Evolutionary conservation across 2,797 vertebrate species (phyloP).

Genomic region (Spatula versicolor): DNA sequence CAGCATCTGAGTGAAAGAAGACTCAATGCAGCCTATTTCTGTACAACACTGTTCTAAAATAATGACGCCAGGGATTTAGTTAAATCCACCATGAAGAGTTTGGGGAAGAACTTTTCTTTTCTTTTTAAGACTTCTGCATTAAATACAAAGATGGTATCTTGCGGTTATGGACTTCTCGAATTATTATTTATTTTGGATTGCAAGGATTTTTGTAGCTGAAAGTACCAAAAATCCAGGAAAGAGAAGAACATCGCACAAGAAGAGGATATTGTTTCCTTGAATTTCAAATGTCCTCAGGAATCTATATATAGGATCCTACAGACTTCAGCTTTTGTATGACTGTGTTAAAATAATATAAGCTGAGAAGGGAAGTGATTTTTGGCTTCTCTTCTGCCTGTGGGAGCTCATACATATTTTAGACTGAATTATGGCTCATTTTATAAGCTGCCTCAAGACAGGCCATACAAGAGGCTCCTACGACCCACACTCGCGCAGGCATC

Average conservation of each 20-base stretch:
- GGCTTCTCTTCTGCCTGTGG: constrained; percentile 36
- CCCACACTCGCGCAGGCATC: background rate
- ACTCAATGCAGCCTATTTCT: background rate
- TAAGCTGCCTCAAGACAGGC: background rate
- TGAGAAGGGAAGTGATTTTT: constrained; percentile 44
- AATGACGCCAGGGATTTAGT: background rate
- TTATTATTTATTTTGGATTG: background rate
- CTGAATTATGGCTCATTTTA: background rate
- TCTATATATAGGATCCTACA: background rate
- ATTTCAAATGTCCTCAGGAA: constrained; percentile 42
- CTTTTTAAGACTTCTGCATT: background rate
- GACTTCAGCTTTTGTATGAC: constrained; percentile 30
- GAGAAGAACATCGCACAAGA: constrained; percentile 10
- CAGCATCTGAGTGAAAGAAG: background rate
- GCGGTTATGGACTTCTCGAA: background rate
- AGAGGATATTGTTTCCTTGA: constrained; percentile 7
- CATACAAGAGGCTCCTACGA: background rate
- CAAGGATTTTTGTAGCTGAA: background rate
- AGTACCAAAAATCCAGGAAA: background rate
- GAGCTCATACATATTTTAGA: background rate
- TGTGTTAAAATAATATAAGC: constrained; percentile 40
- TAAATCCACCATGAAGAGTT: background rate
- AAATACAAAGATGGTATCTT: background rate
- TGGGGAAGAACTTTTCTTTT: background rate
- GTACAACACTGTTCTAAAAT: background rate